Conservation (phyloP, 2,888 invertebrate species). For the Drosophila algonquin region DNA sequence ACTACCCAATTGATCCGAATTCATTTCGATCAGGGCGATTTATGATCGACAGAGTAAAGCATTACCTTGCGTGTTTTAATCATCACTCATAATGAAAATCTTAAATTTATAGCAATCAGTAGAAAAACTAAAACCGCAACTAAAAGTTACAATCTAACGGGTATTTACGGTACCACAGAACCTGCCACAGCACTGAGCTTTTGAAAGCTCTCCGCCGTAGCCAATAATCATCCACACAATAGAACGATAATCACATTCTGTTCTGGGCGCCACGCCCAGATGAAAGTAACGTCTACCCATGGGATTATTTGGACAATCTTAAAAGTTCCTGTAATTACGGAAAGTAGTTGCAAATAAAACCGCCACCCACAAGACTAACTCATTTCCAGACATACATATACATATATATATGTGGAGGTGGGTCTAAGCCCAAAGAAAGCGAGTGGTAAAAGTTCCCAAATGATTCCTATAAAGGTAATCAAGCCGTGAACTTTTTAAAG, state of each 20-base stretch:
- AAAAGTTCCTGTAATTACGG: conserved; percentile 23
- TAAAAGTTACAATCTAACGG: conserved; percentile 3
- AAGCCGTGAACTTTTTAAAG: conserved; percentile 56
- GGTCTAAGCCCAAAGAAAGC: conserved; percentile 44
- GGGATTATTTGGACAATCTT: conserved; percentile 13
- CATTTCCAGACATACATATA: conserved; percentile 65
- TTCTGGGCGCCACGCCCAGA: not conserved
- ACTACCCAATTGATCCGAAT: too few species aligned
- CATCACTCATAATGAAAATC: too few species aligned
- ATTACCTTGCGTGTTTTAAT: too few species aligned
- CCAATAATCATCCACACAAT: conserved; percentile 1
- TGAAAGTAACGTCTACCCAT: not conserved
- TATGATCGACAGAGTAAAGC: too few species aligned
- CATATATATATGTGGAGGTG: conserved; percentile 47
- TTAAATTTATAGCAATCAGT: not conserved
- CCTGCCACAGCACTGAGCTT: not conserved
- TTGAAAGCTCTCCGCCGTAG: conserved; percentile 2
- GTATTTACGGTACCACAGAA: not conserved
- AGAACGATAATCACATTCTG: conserved; percentile 25
- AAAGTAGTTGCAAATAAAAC: conserved; percentile 49
- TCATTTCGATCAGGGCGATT: too few species aligned
- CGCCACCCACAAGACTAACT: conserved; percentile 60
- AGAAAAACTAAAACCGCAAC: too few species aligned
- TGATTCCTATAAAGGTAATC: conserved; percentile 62
- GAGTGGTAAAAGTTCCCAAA: conserved; percentile 55